A percentile compares a stretch with the other conserved stretches of the same genome.
phyloP scores from a whole-genome alignment of 2,113 vertebrate genomes.

The Ovis canadensis region DNA sequence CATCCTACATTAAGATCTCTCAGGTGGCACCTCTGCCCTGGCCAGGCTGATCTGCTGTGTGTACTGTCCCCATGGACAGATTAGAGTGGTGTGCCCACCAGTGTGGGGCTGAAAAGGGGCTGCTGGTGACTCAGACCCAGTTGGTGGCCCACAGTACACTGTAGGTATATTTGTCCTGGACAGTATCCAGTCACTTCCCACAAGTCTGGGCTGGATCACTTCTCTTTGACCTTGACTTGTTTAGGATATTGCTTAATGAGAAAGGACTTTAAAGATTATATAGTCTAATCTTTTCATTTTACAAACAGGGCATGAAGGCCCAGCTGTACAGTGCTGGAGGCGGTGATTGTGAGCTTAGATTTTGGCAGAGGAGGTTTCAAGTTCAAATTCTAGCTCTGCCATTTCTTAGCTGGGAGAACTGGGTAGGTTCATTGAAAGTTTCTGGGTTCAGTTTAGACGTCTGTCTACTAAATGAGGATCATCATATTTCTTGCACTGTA shows the following conservation, averaged over 20 bases:
- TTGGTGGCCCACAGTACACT: background rate
- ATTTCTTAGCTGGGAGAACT: background rate
- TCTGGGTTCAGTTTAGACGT: background rate
- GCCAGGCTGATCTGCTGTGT: background rate
- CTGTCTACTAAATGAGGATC: background rate
- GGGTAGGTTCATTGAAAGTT: background rate
- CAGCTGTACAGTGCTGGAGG: background rate
- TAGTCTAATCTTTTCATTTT: conserved; percentile 16
- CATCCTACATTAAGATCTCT: background rate
- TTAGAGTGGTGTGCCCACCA: background rate
- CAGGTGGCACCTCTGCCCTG: no score
- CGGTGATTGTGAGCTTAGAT: background rate
- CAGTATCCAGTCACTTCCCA: background rate
- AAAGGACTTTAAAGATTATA: background rate
- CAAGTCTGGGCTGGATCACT: background rate
- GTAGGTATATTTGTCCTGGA: background rate
- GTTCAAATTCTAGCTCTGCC: background rate
- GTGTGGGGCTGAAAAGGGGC: background rate
- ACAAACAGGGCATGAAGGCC: background rate
- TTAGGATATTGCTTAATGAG: background rate
- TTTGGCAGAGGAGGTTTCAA: background rate
- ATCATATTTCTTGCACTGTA: background rate
- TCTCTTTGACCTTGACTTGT: background rate
- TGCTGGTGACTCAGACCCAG: background rate
- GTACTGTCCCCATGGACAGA: background rate